These are phyloP conservation scores for Rhombomys opimus DNA, from an alignment of 2,113 vertebrate genomes.

Conservation along the genomic window DNA sequence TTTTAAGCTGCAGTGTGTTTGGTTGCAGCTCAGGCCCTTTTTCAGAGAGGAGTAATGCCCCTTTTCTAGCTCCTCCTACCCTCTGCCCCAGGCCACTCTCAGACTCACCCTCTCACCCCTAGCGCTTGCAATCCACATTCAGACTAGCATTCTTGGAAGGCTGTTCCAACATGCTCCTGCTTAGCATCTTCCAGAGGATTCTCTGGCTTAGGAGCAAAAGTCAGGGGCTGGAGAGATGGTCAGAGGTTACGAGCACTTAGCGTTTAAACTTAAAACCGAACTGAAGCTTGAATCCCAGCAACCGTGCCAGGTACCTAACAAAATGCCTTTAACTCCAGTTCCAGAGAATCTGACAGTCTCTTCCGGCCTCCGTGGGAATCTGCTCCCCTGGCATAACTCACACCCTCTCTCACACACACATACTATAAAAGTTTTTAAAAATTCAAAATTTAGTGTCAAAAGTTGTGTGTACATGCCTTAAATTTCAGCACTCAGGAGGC, in stretches of 20 bases:
- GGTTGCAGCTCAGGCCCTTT: not conserved
- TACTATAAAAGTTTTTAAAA: not conserved
- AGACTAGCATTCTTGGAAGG: not conserved
- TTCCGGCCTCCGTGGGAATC: not conserved
- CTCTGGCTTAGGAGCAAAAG: not conserved
- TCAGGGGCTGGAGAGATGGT: not conserved
- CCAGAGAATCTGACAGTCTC: not conserved
- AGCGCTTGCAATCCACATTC: not conserved
- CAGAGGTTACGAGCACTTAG: not conserved
- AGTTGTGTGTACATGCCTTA: not conserved
- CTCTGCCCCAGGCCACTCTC: not conserved
- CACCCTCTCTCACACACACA: not conserved
- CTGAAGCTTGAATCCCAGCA: not conserved
- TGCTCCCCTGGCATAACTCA: not conserved
- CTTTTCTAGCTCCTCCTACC: not conserved
- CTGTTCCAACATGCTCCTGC: not conserved
- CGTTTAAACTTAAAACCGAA: not conserved
- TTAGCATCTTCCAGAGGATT: slow-evolving; percentile 9
- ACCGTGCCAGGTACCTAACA: not conserved
- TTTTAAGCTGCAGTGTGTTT: not conserved
- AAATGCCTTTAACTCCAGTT: not conserved
- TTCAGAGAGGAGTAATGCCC: not conserved
- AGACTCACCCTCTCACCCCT: not conserved
- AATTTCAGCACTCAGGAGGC: not conserved
- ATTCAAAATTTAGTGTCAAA: not conserved